Evolutionary conservation across 2,888 invertebrate genomes (phyloP).

Genomic region (Oscheius myriophilus): DNA sequence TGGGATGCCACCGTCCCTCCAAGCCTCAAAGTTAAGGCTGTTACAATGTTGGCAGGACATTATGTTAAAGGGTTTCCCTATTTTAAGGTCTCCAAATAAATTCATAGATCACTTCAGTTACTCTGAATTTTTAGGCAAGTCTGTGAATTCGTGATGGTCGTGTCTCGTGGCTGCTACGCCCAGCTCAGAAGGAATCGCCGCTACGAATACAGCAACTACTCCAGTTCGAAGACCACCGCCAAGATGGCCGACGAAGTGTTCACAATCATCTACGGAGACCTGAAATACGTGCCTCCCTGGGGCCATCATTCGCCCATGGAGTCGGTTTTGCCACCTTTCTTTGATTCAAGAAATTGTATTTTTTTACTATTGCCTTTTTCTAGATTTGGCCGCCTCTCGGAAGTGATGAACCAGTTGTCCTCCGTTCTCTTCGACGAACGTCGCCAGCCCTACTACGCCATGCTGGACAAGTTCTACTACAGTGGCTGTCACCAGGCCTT

Average conservation of each 20-base stretch:
- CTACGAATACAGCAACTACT: slow-evolving; percentile 17
- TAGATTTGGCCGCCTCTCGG: slow-evolving; percentile 29
- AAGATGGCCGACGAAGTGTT: slow-evolving; percentile 42
- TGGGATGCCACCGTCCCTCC: no score
- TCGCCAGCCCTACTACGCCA: slow-evolving; percentile 24
- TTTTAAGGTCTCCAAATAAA: background rate
- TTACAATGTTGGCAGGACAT: no score
- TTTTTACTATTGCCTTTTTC: background rate
- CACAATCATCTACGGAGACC: slow-evolving; percentile 42
- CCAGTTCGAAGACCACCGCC: slow-evolving; percentile 3
- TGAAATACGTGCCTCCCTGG: slow-evolving; percentile 37
- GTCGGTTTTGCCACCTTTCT: background rate
- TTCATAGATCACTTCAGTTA: no score
- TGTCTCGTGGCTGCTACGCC: slow-evolving; percentile 32
- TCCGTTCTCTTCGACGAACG: slow-evolving; percentile 50
- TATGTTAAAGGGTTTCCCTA: no score
- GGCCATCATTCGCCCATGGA: slow-evolving; percentile 33
- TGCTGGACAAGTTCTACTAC: slow-evolving; percentile 55
- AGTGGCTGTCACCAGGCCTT: slow-evolving; percentile 63
- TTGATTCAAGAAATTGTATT: no score
- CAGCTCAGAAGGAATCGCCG: slow-evolving; percentile 28
- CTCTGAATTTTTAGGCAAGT: slow-evolving; percentile 19
- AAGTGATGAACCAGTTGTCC: slow-evolving; percentile 40
- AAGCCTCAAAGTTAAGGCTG: no score
- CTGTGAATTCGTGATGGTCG: slow-evolving; percentile 39